Evolutionary conservation across 2,113 vertebrate genomes (phyloP).

Genomic region (Nettapus auritus): DNA sequence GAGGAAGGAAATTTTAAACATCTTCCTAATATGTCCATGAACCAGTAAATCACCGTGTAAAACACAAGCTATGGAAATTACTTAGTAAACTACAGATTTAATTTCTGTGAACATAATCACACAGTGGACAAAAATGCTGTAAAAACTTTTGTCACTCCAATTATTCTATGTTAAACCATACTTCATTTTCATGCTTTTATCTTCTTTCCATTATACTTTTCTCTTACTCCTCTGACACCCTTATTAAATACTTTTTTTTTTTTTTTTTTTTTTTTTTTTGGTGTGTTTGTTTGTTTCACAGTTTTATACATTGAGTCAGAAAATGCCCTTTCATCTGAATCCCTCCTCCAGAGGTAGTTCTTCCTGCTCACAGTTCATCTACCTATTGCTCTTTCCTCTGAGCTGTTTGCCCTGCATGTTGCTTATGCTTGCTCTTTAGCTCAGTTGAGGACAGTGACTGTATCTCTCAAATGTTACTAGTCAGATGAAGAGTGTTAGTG

Average conservation of each 20-base stretch:
- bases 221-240: neutral
- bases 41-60: neutral
- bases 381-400: neutral
- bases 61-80: neutral
- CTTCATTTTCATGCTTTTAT: neutral
- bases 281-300: neutral
- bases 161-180: neutral
- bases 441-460: neutral
- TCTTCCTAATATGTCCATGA: neutral
- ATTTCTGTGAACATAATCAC: neutral
- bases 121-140: neutral
- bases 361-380: neutral
- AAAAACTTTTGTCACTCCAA: neutral
- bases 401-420: neutral
- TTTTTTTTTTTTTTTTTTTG: too few relatives aligned
- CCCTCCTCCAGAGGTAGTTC: neutral
- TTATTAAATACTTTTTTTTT: neutral
- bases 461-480: neutral
- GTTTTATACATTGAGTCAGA: neutral
- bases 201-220: neutral
- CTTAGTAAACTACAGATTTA: neutral
- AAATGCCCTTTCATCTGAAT: fast-evolving
- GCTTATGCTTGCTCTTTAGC: neutral
- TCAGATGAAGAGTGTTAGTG: neutral
- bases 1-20: neutral